Base-by-base conservation (phyloP, 2,797 vertebrate genomes). In the Anguilla marmorata region DNA sequence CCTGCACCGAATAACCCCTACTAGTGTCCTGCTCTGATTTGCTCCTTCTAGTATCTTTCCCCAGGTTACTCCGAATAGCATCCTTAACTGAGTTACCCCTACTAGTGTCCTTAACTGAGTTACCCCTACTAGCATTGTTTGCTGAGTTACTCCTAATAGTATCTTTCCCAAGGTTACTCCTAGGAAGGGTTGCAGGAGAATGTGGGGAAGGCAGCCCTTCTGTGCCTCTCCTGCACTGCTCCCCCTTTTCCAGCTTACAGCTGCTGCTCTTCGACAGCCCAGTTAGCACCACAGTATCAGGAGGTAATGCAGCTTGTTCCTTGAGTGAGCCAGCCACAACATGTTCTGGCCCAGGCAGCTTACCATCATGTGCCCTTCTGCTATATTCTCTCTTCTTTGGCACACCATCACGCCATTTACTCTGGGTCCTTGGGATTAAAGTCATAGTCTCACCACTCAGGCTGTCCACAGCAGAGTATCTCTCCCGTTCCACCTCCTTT, bases 201-300 rank as follows among this genome's bases (percentile, higher is more conserved):
- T 66, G 56, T 33, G 33, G 86, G 86, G 94, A 92, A 85, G 89
- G 11, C 58, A 91, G 87, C 7, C 50, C 85, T 30, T 96, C 95
- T 0, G 90, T 9, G 63, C 91, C 92, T 90, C 92, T 95, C 11
- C 90, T 87, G 14, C 72, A 84, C 0, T 66, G 69, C 91, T 93
- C 96, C 56, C 85, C 87, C 87, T 96, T 96, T 33, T 96, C 96
- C 85, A 91, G 92, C 86, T 94, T 96, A 80, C 89, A 89, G 12
- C 37, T 85, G 84, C 54, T 45, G 19, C 56, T 66, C 60, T 58
- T 66, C 6, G 3, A 14, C 37, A 48, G 85, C n/a, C 56, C 54
- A 74, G 50, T 74, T 8, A n/a, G 37, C 14, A 66, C n/a, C 79
- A 58, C 58, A 45, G 88, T 69, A 5, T 54, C 24, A 45, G 80